These are phyloP conservation scores for Galerucella nymphaeae DNA, from an alignment of 2,888 invertebrate genomes.

Conservation along the genomic window DNA sequence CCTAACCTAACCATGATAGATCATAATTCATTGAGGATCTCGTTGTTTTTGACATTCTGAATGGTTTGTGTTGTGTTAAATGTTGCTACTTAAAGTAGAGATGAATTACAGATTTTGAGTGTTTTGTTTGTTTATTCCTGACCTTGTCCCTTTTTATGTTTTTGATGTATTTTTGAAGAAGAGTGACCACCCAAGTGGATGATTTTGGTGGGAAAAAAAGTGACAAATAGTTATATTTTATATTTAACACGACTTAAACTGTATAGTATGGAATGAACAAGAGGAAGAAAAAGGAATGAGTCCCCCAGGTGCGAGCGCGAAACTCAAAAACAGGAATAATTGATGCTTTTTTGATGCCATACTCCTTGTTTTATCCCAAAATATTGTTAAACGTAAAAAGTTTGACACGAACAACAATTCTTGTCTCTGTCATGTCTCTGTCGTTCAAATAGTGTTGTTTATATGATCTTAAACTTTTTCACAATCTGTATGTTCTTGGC, in stretches of 20 bases:
- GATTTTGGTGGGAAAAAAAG: background rate
- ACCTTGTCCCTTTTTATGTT: constrained; percentile 20
- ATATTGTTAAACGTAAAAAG: no score
- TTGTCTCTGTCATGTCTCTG: no score
- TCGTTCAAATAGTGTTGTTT: no score
- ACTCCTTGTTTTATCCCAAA: no score
- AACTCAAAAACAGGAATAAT: no score
- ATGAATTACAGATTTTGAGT: constrained; percentile 25
- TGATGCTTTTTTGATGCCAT: no score
- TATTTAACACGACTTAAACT: background rate
- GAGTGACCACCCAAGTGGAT: constrained; percentile 6
- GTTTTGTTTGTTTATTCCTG: constrained; percentile 19
- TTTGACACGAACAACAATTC: no score
- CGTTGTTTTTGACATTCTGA: constrained; percentile 46
- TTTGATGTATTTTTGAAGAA: constrained; percentile 5
- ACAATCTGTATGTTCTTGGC: no score
- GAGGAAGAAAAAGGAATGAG: no score
- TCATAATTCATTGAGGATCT: constrained; percentile 44
- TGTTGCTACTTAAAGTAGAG: constrained; percentile 31
- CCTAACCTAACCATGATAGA: constrained; percentile 12
- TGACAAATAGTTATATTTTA: background rate
- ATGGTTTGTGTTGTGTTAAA: constrained; percentile 47
- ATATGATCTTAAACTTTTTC: no score
- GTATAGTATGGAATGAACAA: no score
- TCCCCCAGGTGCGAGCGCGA: no score